phyloP scores from a whole-genome alignment of 2,888 invertebrate genomes.

The Macrosoma leucophasiata region DNA sequence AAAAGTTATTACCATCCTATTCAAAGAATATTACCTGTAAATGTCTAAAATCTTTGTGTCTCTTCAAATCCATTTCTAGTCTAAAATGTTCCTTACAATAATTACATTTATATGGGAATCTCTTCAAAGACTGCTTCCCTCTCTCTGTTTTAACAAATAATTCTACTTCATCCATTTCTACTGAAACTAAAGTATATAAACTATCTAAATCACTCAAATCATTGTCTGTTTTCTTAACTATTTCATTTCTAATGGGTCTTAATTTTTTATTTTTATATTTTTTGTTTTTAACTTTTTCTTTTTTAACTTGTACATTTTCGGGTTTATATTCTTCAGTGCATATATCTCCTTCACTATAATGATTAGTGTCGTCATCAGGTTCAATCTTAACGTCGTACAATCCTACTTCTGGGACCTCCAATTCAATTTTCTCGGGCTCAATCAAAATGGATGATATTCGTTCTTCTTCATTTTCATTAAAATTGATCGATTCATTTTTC shows the following conservation, averaged over 20 bases:
- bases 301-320: slow-evolving; percentile 2
- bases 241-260: slow-evolving; percentile 6
- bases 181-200: slow-evolving; percentile 22
- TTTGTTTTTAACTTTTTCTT: slow-evolving; percentile 14
- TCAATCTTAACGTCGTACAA: slow-evolving; percentile 1
- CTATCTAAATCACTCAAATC: slow-evolving; percentile 20
- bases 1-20: too few relatives aligned
- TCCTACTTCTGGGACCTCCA: slow-evolving; percentile 8
- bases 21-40: slow-evolving; percentile 29
- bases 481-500: too few relatives aligned
- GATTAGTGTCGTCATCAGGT: slow-evolving; percentile 7
- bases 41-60: slow-evolving; percentile 37
- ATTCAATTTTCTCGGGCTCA: too few relatives aligned
- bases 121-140: slow-evolving; percentile 4
- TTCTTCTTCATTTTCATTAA: too few relatives aligned
- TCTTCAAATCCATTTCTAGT: slow-evolving; percentile 26
- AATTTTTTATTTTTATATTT: slow-evolving; percentile 4
- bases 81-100: slow-evolving; percentile 29
- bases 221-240: slow-evolving; percentile 12
- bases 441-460: too few relatives aligned
- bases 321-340: slow-evolving; percentile 10
- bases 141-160: slow-evolving; percentile 22
- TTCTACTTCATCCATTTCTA: slow-evolving; percentile 32
- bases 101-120: slow-evolving; percentile 10
- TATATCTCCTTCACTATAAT: slow-evolving; percentile 7